These are phyloP conservation scores for Adelognathus sp. DNA, from an alignment of 2,888 invertebrate genomes.

Conservation along the genomic window DNA sequence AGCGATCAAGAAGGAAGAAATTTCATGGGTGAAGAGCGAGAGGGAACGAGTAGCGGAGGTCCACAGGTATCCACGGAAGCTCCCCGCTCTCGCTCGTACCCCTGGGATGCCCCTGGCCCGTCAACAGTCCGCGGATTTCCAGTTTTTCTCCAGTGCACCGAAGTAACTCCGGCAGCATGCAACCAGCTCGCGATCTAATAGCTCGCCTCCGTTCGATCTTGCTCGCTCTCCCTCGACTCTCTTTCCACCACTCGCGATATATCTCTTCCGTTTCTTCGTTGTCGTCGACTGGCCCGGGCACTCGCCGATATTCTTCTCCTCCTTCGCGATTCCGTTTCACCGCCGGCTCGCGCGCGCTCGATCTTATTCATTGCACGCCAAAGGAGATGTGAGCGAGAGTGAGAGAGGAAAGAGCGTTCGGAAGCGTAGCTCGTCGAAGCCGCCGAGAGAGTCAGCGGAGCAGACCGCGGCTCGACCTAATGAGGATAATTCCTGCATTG, in stretches of 20 bases:
- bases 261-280: constrained; percentile 54
- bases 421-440: constrained; percentile 63
- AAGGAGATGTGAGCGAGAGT: constrained; percentile 8
- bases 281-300: too few species aligned
- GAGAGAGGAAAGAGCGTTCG: constrained; percentile 39
- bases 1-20: constrained; percentile 46
- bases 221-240: constrained; percentile 52
- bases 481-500: constrained; percentile 81
- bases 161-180: constrained; percentile 54
- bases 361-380: constrained; percentile 14
- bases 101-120: constrained; percentile 69
- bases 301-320: not conserved
- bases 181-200: constrained; percentile 77
- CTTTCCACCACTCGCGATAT: constrained; percentile 36
- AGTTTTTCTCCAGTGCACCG: constrained; percentile 74
- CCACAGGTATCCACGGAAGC: constrained; percentile 59
- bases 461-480: constrained; percentile 75
- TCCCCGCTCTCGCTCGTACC: constrained; percentile 46
- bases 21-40: constrained; percentile 48
- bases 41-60: constrained; percentile 44
- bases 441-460: constrained; percentile 44
- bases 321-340: constrained; percentile 40
- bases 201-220: constrained; percentile 68
- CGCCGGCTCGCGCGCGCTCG: constrained; percentile 4
- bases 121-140: constrained; percentile 75